Conservation (phyloP, 2,797 vertebrate genomes). For the Eremophila alpestris region DNA sequence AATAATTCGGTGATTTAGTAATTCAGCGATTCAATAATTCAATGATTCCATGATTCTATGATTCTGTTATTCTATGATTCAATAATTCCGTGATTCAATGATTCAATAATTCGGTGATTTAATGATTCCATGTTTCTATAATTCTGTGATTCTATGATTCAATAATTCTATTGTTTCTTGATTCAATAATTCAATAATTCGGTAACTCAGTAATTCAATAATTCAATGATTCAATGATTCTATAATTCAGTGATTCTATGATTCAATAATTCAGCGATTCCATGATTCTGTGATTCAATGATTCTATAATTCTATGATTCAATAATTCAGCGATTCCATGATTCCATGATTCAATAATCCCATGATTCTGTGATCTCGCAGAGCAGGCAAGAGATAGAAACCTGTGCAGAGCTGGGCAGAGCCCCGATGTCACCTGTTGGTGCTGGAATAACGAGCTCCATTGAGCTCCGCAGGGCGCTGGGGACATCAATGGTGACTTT, state of each 20-base stretch:
- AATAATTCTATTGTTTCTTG: accelerated
- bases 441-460: not conserved
- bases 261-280: too few species aligned
- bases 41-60: too few species aligned
- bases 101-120: too few species aligned
- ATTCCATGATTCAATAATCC: too few species aligned
- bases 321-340: too few species aligned
- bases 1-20: accelerated
- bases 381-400: not conserved
- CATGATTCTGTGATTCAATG: not conserved
- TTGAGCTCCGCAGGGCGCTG: accelerated
- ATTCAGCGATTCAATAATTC: accelerated
- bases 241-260: not conserved
- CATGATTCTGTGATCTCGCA: not conserved
- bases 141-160: accelerated
- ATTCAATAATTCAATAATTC: accelerated
- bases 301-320: not conserved
- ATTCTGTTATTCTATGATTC: not conserved
- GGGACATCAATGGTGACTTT: accelerated
- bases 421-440: accelerated
- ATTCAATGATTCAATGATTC: accelerated
- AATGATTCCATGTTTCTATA: accelerated
- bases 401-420: not conserved
- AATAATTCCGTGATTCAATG: too few species aligned
- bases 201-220: accelerated